These are phyloP conservation scores for Phortica okadai DNA, from an alignment of 2,888 invertebrate species.

Conservation along the genomic window DNA sequence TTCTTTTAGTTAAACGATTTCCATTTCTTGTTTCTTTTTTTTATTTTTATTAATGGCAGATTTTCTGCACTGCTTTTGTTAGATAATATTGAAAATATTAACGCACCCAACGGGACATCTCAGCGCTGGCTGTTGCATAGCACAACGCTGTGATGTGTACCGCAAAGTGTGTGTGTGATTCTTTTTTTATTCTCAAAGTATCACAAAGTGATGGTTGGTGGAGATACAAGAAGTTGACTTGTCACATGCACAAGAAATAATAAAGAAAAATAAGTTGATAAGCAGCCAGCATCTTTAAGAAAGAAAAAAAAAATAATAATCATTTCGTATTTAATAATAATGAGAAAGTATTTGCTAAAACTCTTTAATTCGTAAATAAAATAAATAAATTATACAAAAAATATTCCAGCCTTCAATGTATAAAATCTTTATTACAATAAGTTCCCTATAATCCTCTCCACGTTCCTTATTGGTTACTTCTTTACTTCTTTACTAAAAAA, in stretches of 20 bases:
- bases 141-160: not conserved
- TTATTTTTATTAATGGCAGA: constrained; percentile 14
- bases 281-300: not conserved
- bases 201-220: too few relatives aligned
- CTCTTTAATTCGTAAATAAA: too few relatives aligned
- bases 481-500: not conserved
- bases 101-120: constrained; percentile 67
- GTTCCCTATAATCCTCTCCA: not conserved
- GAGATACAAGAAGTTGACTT: not conserved
- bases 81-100: constrained; percentile 69
- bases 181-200: too few relatives aligned
- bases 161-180: not conserved
- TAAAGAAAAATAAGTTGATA: not conserved
- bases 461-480: not conserved
- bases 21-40: constrained; percentile 19
- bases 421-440: too few relatives aligned
- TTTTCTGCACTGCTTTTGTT: constrained; percentile 58
- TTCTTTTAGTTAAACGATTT: constrained; percentile 35
- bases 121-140: constrained; percentile 30
- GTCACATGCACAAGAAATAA: constrained; percentile 18
- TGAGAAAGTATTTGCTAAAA: too few relatives aligned
- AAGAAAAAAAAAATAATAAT: not conserved
- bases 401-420: too few relatives aligned
- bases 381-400: too few relatives aligned
- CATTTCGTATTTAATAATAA: too few relatives aligned